A percentile compares a stretch with the other conserved stretches of the same genome.
These are phyloP conservation scores for Girardinichthys multiradiatus DNA, from an alignment of 2,113 vertebrate genomes.

Conservation along the genomic window DNA sequence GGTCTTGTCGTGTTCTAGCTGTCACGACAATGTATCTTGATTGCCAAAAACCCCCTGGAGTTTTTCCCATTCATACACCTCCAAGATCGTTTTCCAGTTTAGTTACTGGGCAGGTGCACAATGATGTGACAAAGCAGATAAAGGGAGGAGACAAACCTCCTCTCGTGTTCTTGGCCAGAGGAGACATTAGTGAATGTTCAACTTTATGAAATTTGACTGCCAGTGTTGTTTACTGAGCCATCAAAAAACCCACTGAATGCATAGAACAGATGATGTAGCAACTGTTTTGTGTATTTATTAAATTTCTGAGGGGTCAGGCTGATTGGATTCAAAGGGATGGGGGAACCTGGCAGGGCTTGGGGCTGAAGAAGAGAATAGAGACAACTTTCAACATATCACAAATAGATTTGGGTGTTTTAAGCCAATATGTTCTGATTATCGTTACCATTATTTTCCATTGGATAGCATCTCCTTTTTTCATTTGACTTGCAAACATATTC, in stretches of 20 bases:
- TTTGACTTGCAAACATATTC: too few species aligned
- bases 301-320: conserved; percentile 3
- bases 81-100: conserved; percentile 46
- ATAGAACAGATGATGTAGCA: conserved; percentile 15
- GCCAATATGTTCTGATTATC: too few species aligned
- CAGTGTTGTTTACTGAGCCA: conserved; percentile 23
- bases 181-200: conserved; percentile 52
- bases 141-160: conserved; percentile 49
- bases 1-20: conserved; percentile 37
- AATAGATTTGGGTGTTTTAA: too few species aligned
- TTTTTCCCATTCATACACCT: conserved; percentile 27
- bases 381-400: too few species aligned
- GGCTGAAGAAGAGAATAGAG: too few species aligned
- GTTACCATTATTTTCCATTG: too few species aligned
- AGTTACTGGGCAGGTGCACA: conserved; percentile 39
- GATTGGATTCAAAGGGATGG: too few species aligned
- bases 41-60: conserved; percentile 42
- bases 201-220: conserved; percentile 59
- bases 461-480: too few species aligned
- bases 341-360: too few species aligned
- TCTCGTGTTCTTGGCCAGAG: conserved; percentile 24
- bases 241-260: conserved; percentile 57
- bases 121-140: conserved; percentile 51
- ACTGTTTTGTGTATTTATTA: conserved; percentile 34
- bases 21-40: conserved; percentile 50